Percentiles rank a stretch among this genome's conserved stretches.
These are phyloP conservation scores for Muschampia plurimacula DNA, from an alignment of 2,888 invertebrate species.

Conservation along the genomic window DNA sequence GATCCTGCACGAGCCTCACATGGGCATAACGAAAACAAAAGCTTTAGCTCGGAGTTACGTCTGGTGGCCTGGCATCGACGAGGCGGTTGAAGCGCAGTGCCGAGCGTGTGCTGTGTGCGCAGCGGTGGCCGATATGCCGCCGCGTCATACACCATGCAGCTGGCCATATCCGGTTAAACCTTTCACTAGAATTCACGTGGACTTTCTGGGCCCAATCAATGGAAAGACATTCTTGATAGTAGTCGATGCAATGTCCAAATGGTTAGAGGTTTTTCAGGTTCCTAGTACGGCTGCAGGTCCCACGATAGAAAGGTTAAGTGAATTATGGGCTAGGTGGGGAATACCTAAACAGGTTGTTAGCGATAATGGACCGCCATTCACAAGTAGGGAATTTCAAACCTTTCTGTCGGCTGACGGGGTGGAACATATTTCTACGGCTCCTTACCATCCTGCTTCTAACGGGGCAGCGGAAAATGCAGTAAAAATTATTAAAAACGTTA, in stretches of 20 bases:
- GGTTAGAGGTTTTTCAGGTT: neutral
- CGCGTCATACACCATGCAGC: neutral
- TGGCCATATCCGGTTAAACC: neutral
- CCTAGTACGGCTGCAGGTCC: neutral
- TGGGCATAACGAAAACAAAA: neutral
- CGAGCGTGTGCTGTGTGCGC: neutral
- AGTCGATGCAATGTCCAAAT: neutral
- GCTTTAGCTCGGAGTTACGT: neutral
- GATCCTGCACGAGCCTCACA: neutral
- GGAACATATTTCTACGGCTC: no score
- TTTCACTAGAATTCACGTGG: neutral
- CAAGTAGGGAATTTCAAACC: neutral
- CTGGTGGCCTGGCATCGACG: neutral
- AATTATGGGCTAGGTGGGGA: neutral
- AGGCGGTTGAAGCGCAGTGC: neutral
- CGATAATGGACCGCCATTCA: neutral
- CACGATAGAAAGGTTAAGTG: neutral
- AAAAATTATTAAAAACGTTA: no score
- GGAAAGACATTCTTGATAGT: neutral
- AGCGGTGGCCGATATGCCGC: neutral
- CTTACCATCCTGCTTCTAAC: no score
- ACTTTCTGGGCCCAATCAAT: neutral
- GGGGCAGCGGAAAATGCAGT: no score
- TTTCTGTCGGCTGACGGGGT: no score
- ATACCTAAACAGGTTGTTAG: neutral